phyloP scores from a whole-genome alignment of 2,888 invertebrate genomes.

The Ectobius pallidus region DNA sequence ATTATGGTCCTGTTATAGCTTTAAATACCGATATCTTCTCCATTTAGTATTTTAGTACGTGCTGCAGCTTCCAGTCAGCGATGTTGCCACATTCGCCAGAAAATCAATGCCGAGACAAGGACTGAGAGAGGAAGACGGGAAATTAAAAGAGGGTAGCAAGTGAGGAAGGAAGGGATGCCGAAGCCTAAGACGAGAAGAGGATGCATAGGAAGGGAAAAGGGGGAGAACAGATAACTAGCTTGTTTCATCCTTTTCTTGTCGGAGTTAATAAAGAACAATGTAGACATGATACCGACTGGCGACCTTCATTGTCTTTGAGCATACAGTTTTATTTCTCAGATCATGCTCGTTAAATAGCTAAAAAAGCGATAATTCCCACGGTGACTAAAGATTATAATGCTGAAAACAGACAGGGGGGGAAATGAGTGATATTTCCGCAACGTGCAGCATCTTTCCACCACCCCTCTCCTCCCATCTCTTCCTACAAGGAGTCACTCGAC shows the following conservation, averaged over 20 bases:
- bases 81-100: constrained; percentile 38
- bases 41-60: constrained; percentile 8
- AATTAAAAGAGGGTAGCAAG: constrained; percentile 16
- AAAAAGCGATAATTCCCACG: too few species aligned
- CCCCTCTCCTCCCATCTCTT: constrained; percentile 18
- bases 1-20: background rate
- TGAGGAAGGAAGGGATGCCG: constrained; percentile 9
- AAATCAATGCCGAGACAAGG: constrained; percentile 39
- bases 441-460: constrained; percentile 34
- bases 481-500: background rate
- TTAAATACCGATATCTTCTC: constrained; percentile 19
- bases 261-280: background rate
- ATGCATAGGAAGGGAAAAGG: background rate
- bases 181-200: background rate
- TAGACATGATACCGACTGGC: too few species aligned
- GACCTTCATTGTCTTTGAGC: too few species aligned
- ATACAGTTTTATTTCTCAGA: too few species aligned
- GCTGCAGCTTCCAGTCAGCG: constrained; percentile 26
- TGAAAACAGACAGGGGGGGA: too few species aligned
- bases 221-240: background rate
- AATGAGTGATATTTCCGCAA: constrained; percentile 2
- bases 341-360: too few species aligned
- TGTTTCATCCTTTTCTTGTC: background rate
- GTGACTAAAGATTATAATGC: background rate
- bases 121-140: constrained; percentile 21